Evolutionary conservation across 1,140 invertebrate species (phyloP).

Genomic region (Achroia grisella): DNA sequence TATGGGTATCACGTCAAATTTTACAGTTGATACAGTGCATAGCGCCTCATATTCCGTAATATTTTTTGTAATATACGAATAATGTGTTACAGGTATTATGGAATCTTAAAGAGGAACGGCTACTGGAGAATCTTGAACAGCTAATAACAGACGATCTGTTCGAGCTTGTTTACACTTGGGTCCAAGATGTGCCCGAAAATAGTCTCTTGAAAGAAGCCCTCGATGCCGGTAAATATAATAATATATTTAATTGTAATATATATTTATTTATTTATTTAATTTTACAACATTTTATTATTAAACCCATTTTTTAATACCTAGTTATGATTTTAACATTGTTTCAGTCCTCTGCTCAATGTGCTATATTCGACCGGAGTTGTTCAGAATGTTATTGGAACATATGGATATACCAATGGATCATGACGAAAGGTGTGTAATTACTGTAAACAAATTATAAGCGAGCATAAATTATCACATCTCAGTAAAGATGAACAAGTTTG

Average conservation of each 20-base stretch:
- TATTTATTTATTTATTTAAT: too few relatives aligned
- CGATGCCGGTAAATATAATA: constrained; percentile 67
- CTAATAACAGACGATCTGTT: constrained; percentile 81
- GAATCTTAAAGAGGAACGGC: constrained; percentile 79
- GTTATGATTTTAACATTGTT: constrained; percentile 53
- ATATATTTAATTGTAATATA: not conserved
- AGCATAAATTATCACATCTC: too few relatives aligned
- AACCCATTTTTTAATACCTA: too few relatives aligned
- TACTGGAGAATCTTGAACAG: constrained; percentile 77
- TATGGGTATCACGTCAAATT: too few relatives aligned
- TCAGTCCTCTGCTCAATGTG: constrained; percentile 89
- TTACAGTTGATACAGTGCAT: too few relatives aligned
- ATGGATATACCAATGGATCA: constrained; percentile 79
- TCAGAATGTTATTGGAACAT: constrained; percentile 81
- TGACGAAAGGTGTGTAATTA: constrained; percentile 41
- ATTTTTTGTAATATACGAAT: too few relatives aligned
- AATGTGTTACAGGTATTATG: constrained; percentile 80
- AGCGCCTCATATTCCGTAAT: too few relatives aligned
- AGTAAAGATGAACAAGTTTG: too few relatives aligned
- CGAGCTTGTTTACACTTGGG: constrained; percentile 85
- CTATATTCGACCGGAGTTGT: constrained; percentile 85
- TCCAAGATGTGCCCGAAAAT: constrained; percentile 77
- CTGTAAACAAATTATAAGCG: too few relatives aligned
- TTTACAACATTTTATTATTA: too few relatives aligned
- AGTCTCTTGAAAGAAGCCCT: constrained; percentile 85